Evolutionary conservation across 2,113 vertebrate genomes (phyloP).

Genomic region (Xiphophorus couchianus): DNA sequence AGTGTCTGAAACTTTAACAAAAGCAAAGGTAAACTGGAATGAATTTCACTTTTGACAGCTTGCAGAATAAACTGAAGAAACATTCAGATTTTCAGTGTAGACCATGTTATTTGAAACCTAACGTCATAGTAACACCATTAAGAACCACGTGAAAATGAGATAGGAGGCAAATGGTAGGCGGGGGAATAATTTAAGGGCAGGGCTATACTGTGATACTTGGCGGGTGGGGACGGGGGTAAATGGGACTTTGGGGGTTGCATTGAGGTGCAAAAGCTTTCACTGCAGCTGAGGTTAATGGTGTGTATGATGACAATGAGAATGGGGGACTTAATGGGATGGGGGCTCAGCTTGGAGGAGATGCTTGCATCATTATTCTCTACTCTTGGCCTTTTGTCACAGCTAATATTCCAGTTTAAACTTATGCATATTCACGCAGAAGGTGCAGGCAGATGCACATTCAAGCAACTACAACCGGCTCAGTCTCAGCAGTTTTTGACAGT

Average conservation of each 20-base stretch:
- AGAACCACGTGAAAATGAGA: background rate
- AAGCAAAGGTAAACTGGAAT: background rate
- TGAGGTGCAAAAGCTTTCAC: slow-evolving; percentile 13
- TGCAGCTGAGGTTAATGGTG: slow-evolving; percentile 56
- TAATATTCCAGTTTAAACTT: slow-evolving; percentile 43
- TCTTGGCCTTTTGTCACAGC: slow-evolving; percentile 35
- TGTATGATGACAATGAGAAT: slow-evolving; percentile 45
- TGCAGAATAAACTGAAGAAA: background rate
- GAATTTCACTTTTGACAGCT: background rate
- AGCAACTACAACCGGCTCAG: slow-evolving; percentile 39
- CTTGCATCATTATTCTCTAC: slow-evolving; percentile 37
- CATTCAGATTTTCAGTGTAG: background rate
- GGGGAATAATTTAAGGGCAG: background rate
- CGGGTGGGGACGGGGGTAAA: slow-evolving; percentile 8
- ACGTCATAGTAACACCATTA: background rate
- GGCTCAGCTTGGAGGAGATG: slow-evolving; percentile 29
- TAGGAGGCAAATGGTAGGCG: background rate
- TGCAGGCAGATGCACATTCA: slow-evolving; percentile 22
- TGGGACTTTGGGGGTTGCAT: slow-evolving; percentile 3
- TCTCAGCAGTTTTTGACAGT: slow-evolving; percentile 43
- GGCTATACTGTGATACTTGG: slow-evolving; percentile 11
- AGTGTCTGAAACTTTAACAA: background rate
- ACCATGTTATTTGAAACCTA: background rate
- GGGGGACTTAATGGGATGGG: slow-evolving; percentile 51
- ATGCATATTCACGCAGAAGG: slow-evolving; percentile 19